phyloP scores from a whole-genome alignment of 2,797 vertebrate genomes.

The Oreortyx pictus region DNA sequence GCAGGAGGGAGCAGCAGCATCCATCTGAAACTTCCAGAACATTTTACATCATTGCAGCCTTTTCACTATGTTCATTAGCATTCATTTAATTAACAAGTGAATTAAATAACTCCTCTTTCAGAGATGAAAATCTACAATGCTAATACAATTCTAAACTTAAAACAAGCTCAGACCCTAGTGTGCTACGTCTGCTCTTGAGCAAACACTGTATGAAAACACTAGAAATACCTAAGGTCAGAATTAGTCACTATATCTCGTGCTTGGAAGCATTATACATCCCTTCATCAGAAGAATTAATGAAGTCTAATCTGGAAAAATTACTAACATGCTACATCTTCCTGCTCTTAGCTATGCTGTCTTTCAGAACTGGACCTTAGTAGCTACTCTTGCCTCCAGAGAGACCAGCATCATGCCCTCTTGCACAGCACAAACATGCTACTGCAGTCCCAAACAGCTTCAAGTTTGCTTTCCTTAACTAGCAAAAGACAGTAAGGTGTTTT shows the following conservation, averaged over 20 bases:
- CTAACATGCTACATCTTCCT: neutral
- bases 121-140: neutral
- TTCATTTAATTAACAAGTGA: slow-evolving; percentile 37
- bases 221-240: neutral
- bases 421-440: rapidly evolving
- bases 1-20: neutral
- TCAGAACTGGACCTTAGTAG: neutral
- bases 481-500: neutral
- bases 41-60: neutral
- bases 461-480: neutral
- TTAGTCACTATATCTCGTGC: neutral
- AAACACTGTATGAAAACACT: neutral
- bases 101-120: slow-evolving; percentile 12
- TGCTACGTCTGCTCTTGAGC: slow-evolving; percentile 4
- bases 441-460: neutral
- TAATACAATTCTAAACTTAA: neutral
- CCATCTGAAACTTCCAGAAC: neutral
- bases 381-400: neutral
- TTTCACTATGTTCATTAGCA: slow-evolving; percentile 31
- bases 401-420: rapidly evolving
- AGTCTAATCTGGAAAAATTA: neutral
- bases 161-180: neutral
- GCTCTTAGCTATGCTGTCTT: neutral
- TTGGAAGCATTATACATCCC: neutral
- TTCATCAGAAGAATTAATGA: neutral